Evolutionary conservation across 2,888 invertebrate genomes (phyloP).

Genomic region (Polietes domitor): DNA sequence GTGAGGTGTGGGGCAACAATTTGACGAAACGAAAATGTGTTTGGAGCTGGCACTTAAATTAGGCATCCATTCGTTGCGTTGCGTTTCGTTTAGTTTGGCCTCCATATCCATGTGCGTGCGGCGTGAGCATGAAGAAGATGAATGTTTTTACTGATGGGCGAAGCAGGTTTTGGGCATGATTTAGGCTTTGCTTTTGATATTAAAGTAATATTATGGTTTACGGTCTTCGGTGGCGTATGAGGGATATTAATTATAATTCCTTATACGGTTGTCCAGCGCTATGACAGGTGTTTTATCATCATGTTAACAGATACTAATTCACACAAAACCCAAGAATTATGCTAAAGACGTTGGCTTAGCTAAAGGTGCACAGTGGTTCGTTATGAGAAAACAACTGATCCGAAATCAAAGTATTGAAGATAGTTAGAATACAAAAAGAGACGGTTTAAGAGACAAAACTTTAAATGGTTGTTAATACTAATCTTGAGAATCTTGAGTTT

Average conservation of each 20-base stretch:
- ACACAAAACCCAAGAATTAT: too few species aligned
- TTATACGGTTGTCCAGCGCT: background rate
- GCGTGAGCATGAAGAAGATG: constrained; percentile 34
- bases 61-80: constrained; percentile 27
- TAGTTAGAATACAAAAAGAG: too few species aligned
- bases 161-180: background rate
- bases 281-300: too few species aligned
- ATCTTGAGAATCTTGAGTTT: too few species aligned
- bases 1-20: background rate
- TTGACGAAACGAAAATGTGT: constrained; percentile 16
- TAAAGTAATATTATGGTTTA: background rate
- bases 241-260: background rate
- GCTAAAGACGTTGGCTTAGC: too few species aligned
- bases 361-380: too few species aligned
- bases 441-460: too few species aligned
- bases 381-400: too few species aligned
- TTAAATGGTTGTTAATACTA: too few species aligned
- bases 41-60: constrained; percentile 54
- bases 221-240: background rate
- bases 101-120: background rate
- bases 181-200: background rate
- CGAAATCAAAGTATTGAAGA: too few species aligned
- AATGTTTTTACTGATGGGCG: constrained; percentile 19
- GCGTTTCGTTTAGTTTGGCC: background rate
- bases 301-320: too few species aligned